Conservation (phyloP, 2,797 vertebrate species). For the Emys orbicularis region DNA sequence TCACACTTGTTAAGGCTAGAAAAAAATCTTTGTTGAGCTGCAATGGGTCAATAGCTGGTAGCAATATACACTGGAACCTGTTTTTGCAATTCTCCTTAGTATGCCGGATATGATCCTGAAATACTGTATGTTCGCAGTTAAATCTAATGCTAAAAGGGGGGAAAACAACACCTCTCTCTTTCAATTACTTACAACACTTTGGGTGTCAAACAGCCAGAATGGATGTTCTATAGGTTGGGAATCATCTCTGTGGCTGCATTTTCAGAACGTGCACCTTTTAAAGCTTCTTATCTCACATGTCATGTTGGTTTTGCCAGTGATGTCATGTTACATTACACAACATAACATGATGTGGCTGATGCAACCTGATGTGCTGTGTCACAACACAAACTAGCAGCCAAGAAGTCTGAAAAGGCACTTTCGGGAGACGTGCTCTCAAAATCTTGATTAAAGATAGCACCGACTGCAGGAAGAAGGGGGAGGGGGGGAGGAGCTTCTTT, state of each 20-base stretch:
- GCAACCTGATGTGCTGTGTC: background rate
- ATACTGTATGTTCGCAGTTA: accelerated
- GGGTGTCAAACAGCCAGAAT: background rate
- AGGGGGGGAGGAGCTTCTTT: background rate
- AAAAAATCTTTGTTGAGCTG: background rate
- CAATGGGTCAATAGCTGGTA: background rate
- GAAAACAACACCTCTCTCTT: background rate
- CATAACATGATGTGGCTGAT: background rate
- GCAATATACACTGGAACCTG: background rate
- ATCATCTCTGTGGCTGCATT: background rate
- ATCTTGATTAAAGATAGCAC: background rate
- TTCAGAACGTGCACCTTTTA: background rate
- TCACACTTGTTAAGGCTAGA: background rate
- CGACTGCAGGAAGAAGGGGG: accelerated
- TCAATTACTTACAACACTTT: background rate
- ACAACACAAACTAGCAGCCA: background rate
- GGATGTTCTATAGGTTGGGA: accelerated
- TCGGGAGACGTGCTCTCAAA: accelerated
- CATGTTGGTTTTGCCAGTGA: background rate
- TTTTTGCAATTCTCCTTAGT: background rate
- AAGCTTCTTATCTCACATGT: background rate
- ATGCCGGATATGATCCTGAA: background rate
- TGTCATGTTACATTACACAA: background rate
- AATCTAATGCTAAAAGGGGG: background rate
- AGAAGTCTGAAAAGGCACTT: background rate